phyloP scores from a whole-genome alignment of 2,797 vertebrate species.

The Moxostoma hubbsi region DNA sequence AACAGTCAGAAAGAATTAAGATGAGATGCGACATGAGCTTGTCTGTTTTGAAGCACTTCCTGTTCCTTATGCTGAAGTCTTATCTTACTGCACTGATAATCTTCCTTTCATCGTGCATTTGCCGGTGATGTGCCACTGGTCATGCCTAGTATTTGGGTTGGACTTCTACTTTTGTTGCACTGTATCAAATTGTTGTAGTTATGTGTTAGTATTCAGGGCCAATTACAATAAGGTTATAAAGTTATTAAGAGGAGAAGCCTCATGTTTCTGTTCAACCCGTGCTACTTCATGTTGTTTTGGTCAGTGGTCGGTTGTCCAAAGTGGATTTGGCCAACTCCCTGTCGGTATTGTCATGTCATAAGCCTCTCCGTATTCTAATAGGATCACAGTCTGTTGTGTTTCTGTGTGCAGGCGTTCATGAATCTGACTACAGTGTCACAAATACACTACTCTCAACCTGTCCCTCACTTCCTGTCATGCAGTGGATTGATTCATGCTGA shows the following conservation, averaged over 20 bases:
- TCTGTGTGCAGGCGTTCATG: not conserved
- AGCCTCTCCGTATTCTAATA: slow-evolving; percentile 30
- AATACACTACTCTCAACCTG: no score
- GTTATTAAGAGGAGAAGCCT: not conserved
- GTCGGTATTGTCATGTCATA: slow-evolving; percentile 34
- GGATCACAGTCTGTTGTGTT: no score
- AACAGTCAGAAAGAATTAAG: no score
- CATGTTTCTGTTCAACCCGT: not conserved
- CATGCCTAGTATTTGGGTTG: not conserved
- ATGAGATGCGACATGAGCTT: slow-evolving; percentile 8
- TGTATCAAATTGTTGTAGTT: not conserved
- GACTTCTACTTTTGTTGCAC: not conserved
- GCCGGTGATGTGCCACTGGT: not conserved
- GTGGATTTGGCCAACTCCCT: slow-evolving; percentile 38
- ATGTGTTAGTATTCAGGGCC: not conserved
- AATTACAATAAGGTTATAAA: no score
- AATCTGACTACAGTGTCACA: not conserved
- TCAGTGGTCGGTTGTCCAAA: slow-evolving; percentile 12
- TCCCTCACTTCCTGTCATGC: no score
- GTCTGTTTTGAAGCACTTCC: not conserved
- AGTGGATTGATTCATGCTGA: no score
- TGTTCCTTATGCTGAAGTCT: not conserved
- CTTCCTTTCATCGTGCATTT: no score
- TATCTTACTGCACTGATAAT: not conserved
- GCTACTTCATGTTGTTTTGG: slow-evolving; percentile 12